Conservation (phyloP, 2,797 vertebrate species). For the Gymnothorax reevesii region DNA sequence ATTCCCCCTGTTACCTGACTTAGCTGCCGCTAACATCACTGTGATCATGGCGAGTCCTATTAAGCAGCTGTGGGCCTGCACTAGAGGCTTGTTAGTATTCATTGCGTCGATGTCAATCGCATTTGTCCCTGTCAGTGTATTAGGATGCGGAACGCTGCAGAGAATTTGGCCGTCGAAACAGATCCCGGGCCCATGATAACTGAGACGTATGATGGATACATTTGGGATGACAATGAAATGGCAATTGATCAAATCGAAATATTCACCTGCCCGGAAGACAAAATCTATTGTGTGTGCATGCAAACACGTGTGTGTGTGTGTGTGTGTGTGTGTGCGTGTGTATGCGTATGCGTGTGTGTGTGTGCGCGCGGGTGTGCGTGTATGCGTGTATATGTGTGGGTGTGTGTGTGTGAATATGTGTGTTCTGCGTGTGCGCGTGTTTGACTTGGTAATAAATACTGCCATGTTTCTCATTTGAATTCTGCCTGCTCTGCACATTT, state of each 20-base stretch:
- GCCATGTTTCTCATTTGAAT: constrained; percentile 36
- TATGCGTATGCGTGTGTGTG: background rate
- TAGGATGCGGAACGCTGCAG: background rate
- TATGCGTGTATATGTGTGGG: background rate
- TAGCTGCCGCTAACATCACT: background rate
- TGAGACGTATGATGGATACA: background rate
- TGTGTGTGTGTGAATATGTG: background rate
- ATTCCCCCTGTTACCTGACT: background rate
- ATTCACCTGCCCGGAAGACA: background rate
- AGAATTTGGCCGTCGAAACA: background rate
- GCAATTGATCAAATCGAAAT: constrained; percentile 24
- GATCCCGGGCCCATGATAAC: constrained; percentile 3
- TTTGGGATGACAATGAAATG: constrained; percentile 1
- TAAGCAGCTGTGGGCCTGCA: background rate
- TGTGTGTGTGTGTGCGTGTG: constrained; percentile 5
- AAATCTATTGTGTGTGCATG: background rate
- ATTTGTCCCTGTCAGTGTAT: background rate
- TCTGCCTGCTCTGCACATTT: constrained; percentile 37
- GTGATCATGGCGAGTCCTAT: background rate
- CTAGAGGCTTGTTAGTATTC: background rate
- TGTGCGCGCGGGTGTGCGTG: background rate
- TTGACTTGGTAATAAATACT: constrained; percentile 10
- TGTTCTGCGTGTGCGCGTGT: background rate
- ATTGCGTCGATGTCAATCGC: background rate
- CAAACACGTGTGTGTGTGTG: constrained; percentile 24